Conservation (phyloP, 2,888 invertebrate genomes). For the Trypoxylon attenuatum region DNA sequence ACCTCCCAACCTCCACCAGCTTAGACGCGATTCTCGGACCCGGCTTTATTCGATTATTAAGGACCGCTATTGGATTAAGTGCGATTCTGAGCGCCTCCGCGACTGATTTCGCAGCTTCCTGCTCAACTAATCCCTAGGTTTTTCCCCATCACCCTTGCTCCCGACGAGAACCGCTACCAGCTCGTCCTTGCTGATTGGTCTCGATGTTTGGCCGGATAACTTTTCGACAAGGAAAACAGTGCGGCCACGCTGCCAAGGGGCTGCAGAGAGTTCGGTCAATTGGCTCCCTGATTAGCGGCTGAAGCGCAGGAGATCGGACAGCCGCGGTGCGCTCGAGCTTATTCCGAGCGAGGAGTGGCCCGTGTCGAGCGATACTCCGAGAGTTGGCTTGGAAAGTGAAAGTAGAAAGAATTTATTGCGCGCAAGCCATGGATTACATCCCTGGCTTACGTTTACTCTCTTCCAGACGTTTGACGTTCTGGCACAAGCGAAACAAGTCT, state of each 20-base stretch:
- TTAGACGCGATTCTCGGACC: slow-evolving; percentile 67
- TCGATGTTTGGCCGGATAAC: slow-evolving; percentile 28
- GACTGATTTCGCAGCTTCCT: slow-evolving; percentile 52
- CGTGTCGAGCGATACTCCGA: too few relatives aligned
- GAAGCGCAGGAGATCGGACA: slow-evolving; percentile 26
- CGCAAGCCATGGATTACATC: too few relatives aligned
- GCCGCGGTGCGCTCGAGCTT: too few relatives aligned
- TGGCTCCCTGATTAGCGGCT: slow-evolving; percentile 38
- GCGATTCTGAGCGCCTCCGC: slow-evolving; percentile 59
- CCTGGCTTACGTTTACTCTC: too few relatives aligned
- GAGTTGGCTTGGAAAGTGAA: too few relatives aligned
- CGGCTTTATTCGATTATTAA: slow-evolving; percentile 72
- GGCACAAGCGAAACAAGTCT: neutral
- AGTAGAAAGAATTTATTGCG: too few relatives aligned
- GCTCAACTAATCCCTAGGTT: slow-evolving; percentile 36
- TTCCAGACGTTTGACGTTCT: neutral
- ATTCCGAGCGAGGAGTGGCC: too few relatives aligned
- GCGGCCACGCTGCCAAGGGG: slow-evolving; percentile 11
- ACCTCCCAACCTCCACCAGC: slow-evolving; percentile 69
- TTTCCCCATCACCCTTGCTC: slow-evolving; percentile 24
- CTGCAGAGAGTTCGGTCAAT: slow-evolving; percentile 31
- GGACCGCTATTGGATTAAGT: slow-evolving; percentile 72
- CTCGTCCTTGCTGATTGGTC: slow-evolving; percentile 40
- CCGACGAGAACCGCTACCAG: slow-evolving; percentile 1
- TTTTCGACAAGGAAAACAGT: slow-evolving; percentile 32